A percentile compares a stretch with the other conserved stretches of the same genome.
These are phyloP conservation scores for Acropternis orthonyx DNA, from an alignment of 2,797 vertebrate genomes.

Conservation along the genomic window DNA sequence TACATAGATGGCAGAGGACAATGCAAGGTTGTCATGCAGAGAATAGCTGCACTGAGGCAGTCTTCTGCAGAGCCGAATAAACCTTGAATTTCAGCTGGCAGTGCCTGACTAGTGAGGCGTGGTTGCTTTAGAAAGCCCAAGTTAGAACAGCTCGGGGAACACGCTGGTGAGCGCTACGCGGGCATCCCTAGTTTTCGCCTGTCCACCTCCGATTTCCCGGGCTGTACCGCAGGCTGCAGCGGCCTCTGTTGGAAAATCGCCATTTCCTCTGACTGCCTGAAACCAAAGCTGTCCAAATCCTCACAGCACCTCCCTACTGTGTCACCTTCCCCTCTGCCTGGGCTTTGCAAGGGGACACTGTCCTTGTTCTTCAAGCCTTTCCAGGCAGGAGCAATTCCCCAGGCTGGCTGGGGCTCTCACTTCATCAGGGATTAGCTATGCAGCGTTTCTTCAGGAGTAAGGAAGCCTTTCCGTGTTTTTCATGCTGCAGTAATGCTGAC, in stretches of 20 bases:
- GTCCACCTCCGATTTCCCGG: rapidly evolving
- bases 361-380: background rate
- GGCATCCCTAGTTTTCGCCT: background rate
- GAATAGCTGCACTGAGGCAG: background rate
- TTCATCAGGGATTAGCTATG: background rate
- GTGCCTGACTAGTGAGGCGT: rapidly evolving
- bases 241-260: background rate
- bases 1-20: background rate
- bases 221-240: background rate
- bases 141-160: rapidly evolving
- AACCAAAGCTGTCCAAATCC: background rate
- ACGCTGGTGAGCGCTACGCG: rapidly evolving
- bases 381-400: background rate
- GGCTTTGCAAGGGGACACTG: background rate
- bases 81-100: background rate
- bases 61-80: background rate
- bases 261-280: background rate
- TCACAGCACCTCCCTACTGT: background rate
- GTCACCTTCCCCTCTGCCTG: background rate
- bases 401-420: background rate
- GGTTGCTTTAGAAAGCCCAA: background rate
- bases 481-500: background rate
- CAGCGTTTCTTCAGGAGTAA: background rate
- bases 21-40: background rate
- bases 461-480: background rate